Evolutionary conservation across 1,140 invertebrate genomes (phyloP).

Genomic region (Meteorus sp.): DNA sequence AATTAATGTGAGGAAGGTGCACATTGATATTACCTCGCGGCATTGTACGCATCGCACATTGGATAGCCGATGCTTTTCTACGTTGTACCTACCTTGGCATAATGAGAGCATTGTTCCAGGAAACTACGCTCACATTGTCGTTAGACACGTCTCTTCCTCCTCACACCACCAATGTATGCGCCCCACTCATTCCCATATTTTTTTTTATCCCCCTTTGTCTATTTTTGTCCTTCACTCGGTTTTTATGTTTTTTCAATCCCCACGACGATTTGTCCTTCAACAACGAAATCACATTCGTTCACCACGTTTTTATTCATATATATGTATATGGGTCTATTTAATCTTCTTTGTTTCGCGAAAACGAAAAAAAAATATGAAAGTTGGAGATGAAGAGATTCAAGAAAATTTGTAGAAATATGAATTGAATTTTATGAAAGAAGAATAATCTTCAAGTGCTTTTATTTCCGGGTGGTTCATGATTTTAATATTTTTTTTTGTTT

Average conservation of each 20-base stretch:
- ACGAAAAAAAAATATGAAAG: too few species aligned
- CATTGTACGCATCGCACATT: constrained; percentile 16
- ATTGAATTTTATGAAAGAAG: too few species aligned
- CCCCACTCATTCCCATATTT: constrained; percentile 11
- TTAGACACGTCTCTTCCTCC: constrained; percentile 36
- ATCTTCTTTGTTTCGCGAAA: too few species aligned
- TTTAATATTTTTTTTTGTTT: background rate
- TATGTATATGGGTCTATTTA: too few species aligned
- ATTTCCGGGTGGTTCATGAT: too few species aligned
- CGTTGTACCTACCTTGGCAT: constrained; percentile 42
- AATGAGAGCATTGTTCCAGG: constrained; percentile 57
- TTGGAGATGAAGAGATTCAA: too few species aligned
- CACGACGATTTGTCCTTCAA: constrained; percentile 20
- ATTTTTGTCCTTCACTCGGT: background rate
- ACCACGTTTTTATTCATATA: constrained; percentile 4
- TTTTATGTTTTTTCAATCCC: constrained; percentile 16
- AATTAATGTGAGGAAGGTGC: background rate
- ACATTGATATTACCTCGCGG: constrained; percentile 5
- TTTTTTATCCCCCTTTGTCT: background rate
- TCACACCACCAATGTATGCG: constrained; percentile 9
- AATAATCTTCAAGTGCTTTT: too few species aligned
- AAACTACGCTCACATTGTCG: constrained; percentile 55
- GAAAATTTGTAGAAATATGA: too few species aligned
- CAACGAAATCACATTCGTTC: constrained; percentile 24
- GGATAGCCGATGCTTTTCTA: constrained; percentile 20